Base-by-base conservation (phyloP, 2,113 vertebrate species). In the Hassar affinis region DNA sequence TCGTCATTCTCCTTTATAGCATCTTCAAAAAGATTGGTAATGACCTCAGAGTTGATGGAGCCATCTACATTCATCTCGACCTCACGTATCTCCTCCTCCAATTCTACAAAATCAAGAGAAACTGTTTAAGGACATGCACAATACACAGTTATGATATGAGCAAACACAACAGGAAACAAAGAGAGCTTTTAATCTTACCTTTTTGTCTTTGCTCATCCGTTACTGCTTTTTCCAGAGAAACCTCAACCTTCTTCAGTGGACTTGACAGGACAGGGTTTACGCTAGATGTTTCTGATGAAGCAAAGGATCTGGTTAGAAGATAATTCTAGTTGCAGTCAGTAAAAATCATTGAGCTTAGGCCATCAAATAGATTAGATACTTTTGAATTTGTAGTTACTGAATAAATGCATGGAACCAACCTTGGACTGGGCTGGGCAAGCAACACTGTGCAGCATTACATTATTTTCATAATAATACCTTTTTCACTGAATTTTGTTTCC, bases 1-100 rank as follows among this genome's bases (percentile, higher is more conserved):
- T 94, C 93, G 33, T 94, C 91, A 27, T 93, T 94, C 86, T 96
- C 89, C 62, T 93, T 93, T 87, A 98, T 91, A 72, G 95, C 91
- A 30, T 93, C 94, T 45, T 96, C 95, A 88, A 99, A 99, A 64
- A 99, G 94, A 66, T 95, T 93, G 54, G 93, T 96, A 89, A 99
- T 99, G 9, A 99, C 94, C 27, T 93, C 95, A 0, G 96, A 98
- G 91, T 94, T 97, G 81, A 97, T 93, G 56, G 95, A 93, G 56
- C 90, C 91, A 0, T 95, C 92, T 81, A 95, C 93, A 2, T 33
- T 94, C 90, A 91, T 92, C 89, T 97, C 94, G 0, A 78, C 85
- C 89, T 97, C 94, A 0, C 6, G 78, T 17, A 86, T 83, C 25
- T 84, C 88, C 80, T 92, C 89, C 2, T 89, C 87, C 94, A 86